Evolutionary conservation across 2,888 invertebrate species (phyloP).

Genomic region (Creontiades dilutus): DNA sequence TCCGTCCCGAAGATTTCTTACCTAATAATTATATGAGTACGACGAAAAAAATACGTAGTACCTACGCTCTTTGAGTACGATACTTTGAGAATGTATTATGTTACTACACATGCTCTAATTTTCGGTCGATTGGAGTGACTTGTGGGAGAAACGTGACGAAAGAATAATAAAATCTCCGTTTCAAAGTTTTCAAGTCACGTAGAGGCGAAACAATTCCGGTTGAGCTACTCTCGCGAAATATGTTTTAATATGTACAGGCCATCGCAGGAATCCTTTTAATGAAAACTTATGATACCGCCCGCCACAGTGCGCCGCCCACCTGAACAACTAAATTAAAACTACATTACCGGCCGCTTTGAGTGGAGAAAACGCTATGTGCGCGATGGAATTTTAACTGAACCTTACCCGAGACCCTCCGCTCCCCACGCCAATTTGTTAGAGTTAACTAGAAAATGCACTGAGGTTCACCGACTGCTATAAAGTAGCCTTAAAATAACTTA

Average conservation of each 20-base stretch:
- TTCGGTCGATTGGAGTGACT: no score
- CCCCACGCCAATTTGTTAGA: not conserved
- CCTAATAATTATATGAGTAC: no score
- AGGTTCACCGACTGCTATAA: conserved; percentile 22
- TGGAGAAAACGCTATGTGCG: not conserved
- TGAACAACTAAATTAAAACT: not conserved
- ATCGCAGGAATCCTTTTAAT: conserved; percentile 9
- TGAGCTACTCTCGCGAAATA: not conserved
- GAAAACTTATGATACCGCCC: not conserved
- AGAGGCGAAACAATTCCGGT: not conserved
- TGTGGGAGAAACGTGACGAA: no score
- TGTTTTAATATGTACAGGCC: not conserved
- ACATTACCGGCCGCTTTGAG: conserved; percentile 17
- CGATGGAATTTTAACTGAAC: conserved; percentile 15
- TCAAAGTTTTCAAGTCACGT: not conserved
- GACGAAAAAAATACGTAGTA: no score
- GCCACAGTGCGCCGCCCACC: not conserved
- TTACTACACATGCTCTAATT: no score
- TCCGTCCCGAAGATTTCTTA: no score
- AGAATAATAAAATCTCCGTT: no score
- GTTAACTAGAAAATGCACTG: conserved; percentile 23
- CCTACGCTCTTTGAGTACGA: no score
- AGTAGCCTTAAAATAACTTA: conserved; percentile 39
- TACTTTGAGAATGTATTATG: no score
- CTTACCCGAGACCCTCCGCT: not conserved